A percentile compares a stretch with the other conserved stretches of the same genome.
Conservation (phyloP, 2,888 invertebrate genomes). For the Cerastoderma edule region DNA sequence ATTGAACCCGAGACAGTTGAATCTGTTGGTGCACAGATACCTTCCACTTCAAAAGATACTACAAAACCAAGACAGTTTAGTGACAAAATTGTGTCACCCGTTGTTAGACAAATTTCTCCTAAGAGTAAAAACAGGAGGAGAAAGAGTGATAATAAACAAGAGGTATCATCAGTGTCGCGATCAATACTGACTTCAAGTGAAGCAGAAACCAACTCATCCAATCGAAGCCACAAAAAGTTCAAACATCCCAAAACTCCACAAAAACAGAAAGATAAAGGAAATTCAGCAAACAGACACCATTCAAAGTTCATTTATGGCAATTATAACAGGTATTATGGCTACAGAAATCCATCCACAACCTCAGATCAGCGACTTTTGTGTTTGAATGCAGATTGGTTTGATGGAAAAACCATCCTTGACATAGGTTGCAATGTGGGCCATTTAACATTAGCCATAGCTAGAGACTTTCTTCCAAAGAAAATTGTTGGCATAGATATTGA, state of each 20-base stretch:
- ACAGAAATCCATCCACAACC: conserved; percentile 91
- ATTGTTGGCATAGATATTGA: conserved; percentile 98
- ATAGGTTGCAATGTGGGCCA: conserved; percentile 99
- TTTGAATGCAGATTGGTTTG: conserved; percentile 93
- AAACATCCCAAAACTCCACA: conserved; percentile 58
- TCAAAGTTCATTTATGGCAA: conserved; percentile 96
- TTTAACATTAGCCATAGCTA: conserved; percentile 94
- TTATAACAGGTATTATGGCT: conserved; percentile 98
- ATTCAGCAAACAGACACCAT: conserved; percentile 79
- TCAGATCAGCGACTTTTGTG: conserved; percentile 92
- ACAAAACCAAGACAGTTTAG: conserved; percentile 38
- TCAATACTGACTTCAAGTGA: conserved; percentile 57
- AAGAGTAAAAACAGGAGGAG: conserved; percentile 71
- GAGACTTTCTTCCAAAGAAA: conserved; percentile 92
- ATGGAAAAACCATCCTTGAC: conserved; percentile 95
- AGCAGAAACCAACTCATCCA: conserved; percentile 39
- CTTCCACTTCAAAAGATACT: conserved; percentile 46
- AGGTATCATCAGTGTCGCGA: conserved; percentile 51
- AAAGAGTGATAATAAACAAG: conserved; percentile 67
- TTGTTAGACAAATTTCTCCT: conserved; percentile 75
- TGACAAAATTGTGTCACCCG: conserved; percentile 79
- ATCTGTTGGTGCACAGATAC: conserved; percentile 15
- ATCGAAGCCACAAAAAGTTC: conserved; percentile 42
- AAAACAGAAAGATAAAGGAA: conserved; percentile 25
- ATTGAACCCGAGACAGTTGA: conserved; percentile 55